Conservation (phyloP, 2,797 vertebrate genomes). For the Myotis planiceps region DNA sequence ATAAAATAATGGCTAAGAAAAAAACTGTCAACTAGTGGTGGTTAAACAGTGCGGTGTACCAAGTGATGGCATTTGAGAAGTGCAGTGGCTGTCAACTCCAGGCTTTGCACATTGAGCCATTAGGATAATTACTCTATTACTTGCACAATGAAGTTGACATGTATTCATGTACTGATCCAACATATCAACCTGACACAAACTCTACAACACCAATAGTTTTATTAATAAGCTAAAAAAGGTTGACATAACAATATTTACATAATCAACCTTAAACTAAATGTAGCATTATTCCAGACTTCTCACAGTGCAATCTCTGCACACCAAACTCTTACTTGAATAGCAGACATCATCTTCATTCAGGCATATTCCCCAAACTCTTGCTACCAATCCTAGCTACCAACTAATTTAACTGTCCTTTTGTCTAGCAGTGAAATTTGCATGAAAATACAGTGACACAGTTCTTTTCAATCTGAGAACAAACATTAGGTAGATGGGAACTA, state of each 20-base stretch:
- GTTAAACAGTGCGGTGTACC: neutral
- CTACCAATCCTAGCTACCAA: neutral
- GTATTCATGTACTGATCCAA: neutral
- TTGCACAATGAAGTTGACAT: neutral
- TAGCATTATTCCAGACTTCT: neutral
- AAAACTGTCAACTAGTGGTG: neutral
- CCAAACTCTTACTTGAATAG: neutral
- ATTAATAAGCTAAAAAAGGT: neutral
- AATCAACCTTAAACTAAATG: neutral
- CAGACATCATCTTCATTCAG: neutral
- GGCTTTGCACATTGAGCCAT: neutral
- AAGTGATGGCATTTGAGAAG: neutral
- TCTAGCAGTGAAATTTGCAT: neutral
- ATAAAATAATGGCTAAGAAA: conserved; percentile 53
- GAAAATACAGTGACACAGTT: neutral
- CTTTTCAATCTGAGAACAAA: neutral
- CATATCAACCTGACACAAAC: neutral
- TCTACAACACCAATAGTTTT: neutral
- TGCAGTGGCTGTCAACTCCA: neutral
- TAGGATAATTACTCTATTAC: neutral
- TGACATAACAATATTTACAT: neutral
- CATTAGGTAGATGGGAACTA: neutral
- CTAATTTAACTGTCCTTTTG: neutral
- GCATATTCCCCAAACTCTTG: neutral
- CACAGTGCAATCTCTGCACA: neutral